Conservation (phyloP, 2,797 vertebrate species). For the Gymnoscopelus microlampas region DNA sequence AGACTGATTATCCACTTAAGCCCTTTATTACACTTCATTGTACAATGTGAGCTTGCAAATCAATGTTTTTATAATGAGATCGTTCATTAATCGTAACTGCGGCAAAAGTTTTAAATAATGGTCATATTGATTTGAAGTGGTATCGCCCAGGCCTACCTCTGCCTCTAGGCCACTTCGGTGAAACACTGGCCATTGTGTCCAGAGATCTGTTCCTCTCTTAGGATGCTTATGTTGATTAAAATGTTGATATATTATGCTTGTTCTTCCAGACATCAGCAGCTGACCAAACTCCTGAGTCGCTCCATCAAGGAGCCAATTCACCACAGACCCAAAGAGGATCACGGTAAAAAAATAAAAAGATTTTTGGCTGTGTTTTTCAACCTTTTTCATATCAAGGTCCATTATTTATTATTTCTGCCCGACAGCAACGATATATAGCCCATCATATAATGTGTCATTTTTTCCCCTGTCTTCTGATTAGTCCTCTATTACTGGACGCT, state of each 20-base stretch:
- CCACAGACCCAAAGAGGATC: conserved; percentile 77
- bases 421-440: too few species aligned
- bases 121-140: too few species aligned
- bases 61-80: too few species aligned
- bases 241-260: conserved; percentile 44
- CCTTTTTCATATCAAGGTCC: too few species aligned
- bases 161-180: neutral
- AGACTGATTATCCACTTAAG: too few species aligned
- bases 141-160: too few species aligned
- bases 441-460: neutral
- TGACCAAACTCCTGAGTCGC: conserved; percentile 77
- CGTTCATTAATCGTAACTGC: too few species aligned
- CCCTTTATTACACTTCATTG: too few species aligned
- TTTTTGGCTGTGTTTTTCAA: too few species aligned
- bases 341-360: conserved; percentile 58
- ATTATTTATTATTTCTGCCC: too few species aligned
- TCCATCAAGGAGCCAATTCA: conserved; percentile 75
- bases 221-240: conserved; percentile 49
- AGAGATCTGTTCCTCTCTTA: conserved; percentile 30
- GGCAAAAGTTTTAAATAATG: too few species aligned
- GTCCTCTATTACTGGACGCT: conserved; percentile 83
- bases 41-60: too few species aligned
- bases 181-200: conserved; percentile 25
- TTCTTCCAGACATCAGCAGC: conserved; percentile 81
- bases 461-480: conserved; percentile 46